Evolutionary conservation across 2,888 invertebrate species (phyloP).

Genomic region (Torymus auratus): DNA sequence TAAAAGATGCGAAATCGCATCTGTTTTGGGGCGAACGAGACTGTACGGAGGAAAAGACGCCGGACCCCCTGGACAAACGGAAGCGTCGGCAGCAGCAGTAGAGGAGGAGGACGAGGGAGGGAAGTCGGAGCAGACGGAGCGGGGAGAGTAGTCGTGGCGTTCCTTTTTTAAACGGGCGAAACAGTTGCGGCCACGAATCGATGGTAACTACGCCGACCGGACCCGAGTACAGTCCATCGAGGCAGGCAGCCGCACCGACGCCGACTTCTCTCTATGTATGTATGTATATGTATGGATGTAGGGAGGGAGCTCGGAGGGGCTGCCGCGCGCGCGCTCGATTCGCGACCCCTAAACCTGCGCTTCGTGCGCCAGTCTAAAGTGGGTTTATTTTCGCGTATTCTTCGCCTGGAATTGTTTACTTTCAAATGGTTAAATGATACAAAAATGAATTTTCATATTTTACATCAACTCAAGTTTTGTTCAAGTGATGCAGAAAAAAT

Average conservation of each 20-base stretch:
- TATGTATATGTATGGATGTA: too few relatives aligned
- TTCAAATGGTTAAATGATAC: too few relatives aligned
- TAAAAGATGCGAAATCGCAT: slow-evolving; percentile 58
- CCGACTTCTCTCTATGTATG: neutral
- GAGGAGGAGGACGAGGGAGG: slow-evolving; percentile 10
- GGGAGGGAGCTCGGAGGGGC: too few relatives aligned
- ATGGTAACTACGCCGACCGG: slow-evolving; percentile 76
- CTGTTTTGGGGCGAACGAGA: slow-evolving; percentile 47
- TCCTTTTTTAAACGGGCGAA: slow-evolving; percentile 75
- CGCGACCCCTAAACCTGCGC: too few relatives aligned
- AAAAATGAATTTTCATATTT: too few relatives aligned
- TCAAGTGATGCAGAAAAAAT: too few relatives aligned
- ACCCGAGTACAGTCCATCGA: slow-evolving; percentile 73
- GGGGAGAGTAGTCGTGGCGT: slow-evolving; percentile 66
- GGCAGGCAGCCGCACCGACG: slow-evolving; percentile 45
- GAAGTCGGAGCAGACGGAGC: slow-evolving; percentile 50
- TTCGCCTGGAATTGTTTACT: too few relatives aligned
- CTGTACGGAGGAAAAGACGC: neutral
- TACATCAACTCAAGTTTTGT: too few relatives aligned
- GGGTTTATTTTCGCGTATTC: too few relatives aligned
- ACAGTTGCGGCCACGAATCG: slow-evolving; percentile 77
- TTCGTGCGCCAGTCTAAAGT: too few relatives aligned
- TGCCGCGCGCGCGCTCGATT: too few relatives aligned
- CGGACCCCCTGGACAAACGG: slow-evolving; percentile 72
- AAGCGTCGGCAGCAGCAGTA: slow-evolving; percentile 68